Evolutionary conservation across 2,797 vertebrate species (phyloP), one percentile per base, ranked within the genome.

Genomic region (Sparus aurata): DNA sequence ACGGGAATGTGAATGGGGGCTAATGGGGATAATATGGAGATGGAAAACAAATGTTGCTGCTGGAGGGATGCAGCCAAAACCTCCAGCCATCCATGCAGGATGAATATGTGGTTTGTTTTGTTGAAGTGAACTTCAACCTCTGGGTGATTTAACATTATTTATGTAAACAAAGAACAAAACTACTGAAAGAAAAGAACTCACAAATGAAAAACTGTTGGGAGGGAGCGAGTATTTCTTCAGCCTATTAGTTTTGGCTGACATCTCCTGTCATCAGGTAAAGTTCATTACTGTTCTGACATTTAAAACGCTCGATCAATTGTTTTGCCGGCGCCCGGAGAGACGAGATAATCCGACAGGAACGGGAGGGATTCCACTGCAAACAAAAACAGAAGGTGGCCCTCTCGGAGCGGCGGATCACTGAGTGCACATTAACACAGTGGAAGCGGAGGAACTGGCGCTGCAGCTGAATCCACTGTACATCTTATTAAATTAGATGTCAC

Each of bases 1-100:
- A 73, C 74, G n/a, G 60, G 84, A 87, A 82, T 87, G 76, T 38
- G 64, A 89, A 88, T 80, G 57, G 73, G 62, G 71, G 55, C 52
- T 84, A 85, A 92, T 80, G 70, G 85, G 78, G 75, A 85, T 72
- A 79, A 88, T 80, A 85, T 79, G 80, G 67, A 89, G 77, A 89
- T 78, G 27, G 73, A 22, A 80, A 84, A 87, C 62, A 84, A 85
- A 86, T 67, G 78, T 67, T 13, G 0, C n/a, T 22, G 84, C 75
- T 77, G 18, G 1, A 43, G 66, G 77, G 84, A 41, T 53, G 18
- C 7, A 86, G 64, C 61, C 65, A 65, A 73, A 80, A 73, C 75
- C 61, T 47, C 50, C 2, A 46, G 79, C 62, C 17, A 65, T 83
- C 71, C 34, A 15, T 20, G 67, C 46, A 34, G 47, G 54, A 60